Evolutionary conservation across 2,113 vertebrate species (phyloP).

Genomic region (Elgaria multicarinata): DNA sequence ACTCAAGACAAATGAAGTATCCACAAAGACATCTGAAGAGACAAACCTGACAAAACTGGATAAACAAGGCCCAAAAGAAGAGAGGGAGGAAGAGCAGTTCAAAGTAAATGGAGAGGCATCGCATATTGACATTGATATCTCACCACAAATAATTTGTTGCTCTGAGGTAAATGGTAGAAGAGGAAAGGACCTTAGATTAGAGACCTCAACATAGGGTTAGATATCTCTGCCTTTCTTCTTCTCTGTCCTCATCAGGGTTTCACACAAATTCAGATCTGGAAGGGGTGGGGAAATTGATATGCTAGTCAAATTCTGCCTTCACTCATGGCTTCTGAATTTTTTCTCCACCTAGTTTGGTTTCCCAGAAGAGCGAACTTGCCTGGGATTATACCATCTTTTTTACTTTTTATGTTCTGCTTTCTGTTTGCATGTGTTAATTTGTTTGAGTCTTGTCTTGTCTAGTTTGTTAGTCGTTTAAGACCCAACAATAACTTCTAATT

Average conservation of each 20-base stretch:
- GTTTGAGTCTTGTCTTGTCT: conserved; percentile 66
- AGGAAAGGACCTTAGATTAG: conserved; percentile 63
- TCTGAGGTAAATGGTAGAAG: conserved; percentile 95
- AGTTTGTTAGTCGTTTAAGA: conserved; percentile 67
- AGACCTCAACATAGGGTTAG: conserved; percentile 64
- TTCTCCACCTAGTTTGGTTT: conserved; percentile 61
- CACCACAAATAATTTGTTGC: conserved; percentile 97
- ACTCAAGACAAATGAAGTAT: conserved; percentile 66
- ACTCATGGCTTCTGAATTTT: conserved; percentile 69
- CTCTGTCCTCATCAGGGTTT: conserved; percentile 70
- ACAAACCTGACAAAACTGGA: conserved; percentile 68
- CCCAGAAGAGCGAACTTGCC: conserved; percentile 63
- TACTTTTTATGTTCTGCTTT: conserved; percentile 52
- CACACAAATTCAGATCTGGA: conserved; percentile 68
- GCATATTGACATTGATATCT: conserved; percentile 85
- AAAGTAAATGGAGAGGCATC: conserved; percentile 91
- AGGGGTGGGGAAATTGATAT: conserved; percentile 64
- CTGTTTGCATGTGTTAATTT: conserved; percentile 63
- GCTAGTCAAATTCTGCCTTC: conserved; percentile 70
- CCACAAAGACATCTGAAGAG: conserved; percentile 60
- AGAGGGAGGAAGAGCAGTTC: conserved; percentile 77
- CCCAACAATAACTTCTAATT: conserved; percentile 37
- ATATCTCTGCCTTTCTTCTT: conserved; percentile 76
- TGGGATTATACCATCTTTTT: conserved; percentile 35
- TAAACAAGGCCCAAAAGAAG: conserved; percentile 70